Percentiles rank a stretch among this genome's conserved stretches.
These are phyloP conservation scores for Pygmarrhopalites habei DNA, from an alignment of 1,140 invertebrate species.

Conservation along the genomic window DNA sequence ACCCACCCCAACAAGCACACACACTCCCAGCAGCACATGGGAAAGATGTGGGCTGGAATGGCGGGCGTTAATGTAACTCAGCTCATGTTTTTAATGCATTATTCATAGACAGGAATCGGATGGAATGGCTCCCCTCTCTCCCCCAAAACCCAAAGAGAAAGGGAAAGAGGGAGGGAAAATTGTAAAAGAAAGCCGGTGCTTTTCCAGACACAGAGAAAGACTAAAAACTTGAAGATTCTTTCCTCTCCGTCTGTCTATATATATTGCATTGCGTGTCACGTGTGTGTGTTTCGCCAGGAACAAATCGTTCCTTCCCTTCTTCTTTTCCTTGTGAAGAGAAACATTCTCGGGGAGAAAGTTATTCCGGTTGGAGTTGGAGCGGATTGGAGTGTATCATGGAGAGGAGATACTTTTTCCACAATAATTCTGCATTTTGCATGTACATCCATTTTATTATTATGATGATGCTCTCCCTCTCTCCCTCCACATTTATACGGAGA, in stretches of 20 bases:
- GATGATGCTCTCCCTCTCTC: slow-evolving; percentile 1
- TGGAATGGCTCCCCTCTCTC: slow-evolving; percentile 2
- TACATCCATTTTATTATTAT: too few species aligned
- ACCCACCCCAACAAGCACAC: background rate
- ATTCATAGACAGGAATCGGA: slow-evolving; percentile 25
- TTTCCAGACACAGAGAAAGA: background rate
- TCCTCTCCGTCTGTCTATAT: background rate
- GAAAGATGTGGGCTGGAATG: background rate
- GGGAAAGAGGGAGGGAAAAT: slow-evolving; percentile 3
- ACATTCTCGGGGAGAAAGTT: too few species aligned
- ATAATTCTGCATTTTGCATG: too few species aligned
- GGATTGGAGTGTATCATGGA: too few species aligned
- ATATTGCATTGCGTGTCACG: background rate
- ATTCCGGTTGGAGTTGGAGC: too few species aligned
- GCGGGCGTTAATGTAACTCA: slow-evolving; percentile 26
- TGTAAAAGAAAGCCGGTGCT: background rate
- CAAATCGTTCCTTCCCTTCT: too few species aligned
- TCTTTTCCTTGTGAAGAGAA: too few species aligned
- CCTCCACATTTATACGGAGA: background rate
- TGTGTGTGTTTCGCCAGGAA: too few species aligned
- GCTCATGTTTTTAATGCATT: slow-evolving; percentile 32
- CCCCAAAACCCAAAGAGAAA: background rate
- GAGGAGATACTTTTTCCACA: too few species aligned
- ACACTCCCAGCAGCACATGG: background rate
- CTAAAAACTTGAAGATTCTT: too few species aligned